These are phyloP conservation scores for Julus scanicus DNA, from an alignment of 2,888 invertebrate species.

Conservation along the genomic window DNA sequence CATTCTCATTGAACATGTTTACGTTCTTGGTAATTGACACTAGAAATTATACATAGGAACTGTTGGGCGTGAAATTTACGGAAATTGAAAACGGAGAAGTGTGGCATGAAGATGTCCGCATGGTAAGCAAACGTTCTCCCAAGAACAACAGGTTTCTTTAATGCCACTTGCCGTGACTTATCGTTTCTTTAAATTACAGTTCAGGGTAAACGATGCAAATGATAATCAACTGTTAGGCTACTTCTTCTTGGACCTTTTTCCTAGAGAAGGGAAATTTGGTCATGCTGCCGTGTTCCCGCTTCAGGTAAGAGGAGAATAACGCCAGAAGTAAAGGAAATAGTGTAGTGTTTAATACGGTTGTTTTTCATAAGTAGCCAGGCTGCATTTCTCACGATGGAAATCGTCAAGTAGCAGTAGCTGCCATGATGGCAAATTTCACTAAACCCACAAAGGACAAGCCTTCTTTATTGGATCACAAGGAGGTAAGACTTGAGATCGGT, in stretches of 20 bases:
- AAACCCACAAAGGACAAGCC: constrained; percentile 68
- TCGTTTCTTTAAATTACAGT: constrained; percentile 62
- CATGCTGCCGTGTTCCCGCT: constrained; percentile 68
- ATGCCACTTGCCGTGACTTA: neutral
- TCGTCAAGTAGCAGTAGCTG: constrained; percentile 66
- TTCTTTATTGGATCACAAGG: constrained; percentile 69
- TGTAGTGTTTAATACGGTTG: constrained; percentile 55
- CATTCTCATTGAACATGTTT: neutral
- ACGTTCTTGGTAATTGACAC: neutral
- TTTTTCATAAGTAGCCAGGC: constrained; percentile 61
- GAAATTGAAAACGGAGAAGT: constrained; percentile 65
- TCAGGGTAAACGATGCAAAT: constrained; percentile 66
- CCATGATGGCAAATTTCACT: constrained; percentile 70
- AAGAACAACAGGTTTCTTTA: neutral
- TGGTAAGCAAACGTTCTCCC: constrained; percentile 63
- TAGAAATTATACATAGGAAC: constrained; percentile 61
- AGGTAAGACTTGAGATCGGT: constrained; percentile 62
- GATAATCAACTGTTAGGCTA: constrained; percentile 66
- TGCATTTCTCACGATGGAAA: constrained; percentile 63
- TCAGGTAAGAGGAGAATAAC: constrained; percentile 63
- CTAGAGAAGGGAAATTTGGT: constrained; percentile 69
- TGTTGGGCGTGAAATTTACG: constrained; percentile 67
- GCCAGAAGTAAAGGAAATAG: neutral
- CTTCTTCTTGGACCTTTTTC: constrained; percentile 69
- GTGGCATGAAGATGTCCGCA: constrained; percentile 68